phyloP scores from a whole-genome alignment of 2,113 vertebrate genomes.

The Ailurus styani region DNA sequence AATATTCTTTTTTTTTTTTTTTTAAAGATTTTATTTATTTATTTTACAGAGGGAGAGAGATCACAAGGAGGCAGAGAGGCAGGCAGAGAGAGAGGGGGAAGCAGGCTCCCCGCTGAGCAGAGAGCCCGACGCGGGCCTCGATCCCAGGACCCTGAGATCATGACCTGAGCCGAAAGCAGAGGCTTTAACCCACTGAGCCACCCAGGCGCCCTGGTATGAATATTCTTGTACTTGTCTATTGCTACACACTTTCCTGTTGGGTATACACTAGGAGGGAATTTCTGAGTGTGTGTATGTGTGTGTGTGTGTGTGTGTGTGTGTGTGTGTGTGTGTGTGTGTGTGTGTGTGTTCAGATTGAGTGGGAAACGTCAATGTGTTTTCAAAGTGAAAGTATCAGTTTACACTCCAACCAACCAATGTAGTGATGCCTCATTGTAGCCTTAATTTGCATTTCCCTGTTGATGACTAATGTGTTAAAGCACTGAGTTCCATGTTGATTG shows the following conservation, averaged over 20 bases:
- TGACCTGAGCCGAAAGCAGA: too few species aligned
- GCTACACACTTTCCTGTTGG: not conserved
- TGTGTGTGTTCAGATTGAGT: not conserved
- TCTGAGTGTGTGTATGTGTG: not conserved
- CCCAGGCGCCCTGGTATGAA: not conserved
- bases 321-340: too few species aligned
- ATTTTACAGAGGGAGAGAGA: too few species aligned
- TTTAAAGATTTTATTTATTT: too few species aligned
- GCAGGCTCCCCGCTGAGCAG: too few species aligned
- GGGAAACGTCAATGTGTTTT: not conserved
- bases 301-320: too few species aligned
- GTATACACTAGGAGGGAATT: not conserved
- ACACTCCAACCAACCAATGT: not conserved
- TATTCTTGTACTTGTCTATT: not conserved
- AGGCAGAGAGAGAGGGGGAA: too few species aligned
- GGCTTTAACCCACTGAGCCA: too few species aligned
- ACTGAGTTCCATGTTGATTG: not conserved
- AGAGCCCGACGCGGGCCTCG: too few species aligned
- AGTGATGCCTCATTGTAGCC: not conserved
- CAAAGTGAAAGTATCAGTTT: not conserved
- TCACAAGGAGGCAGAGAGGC: too few species aligned
- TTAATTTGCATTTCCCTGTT: not conserved
- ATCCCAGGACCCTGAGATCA: too few species aligned
- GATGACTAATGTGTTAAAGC: not conserved
- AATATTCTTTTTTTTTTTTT: too few species aligned